phyloP scores from a whole-genome alignment of 2,113 vertebrate genomes.

The Lagopus leucura region DNA sequence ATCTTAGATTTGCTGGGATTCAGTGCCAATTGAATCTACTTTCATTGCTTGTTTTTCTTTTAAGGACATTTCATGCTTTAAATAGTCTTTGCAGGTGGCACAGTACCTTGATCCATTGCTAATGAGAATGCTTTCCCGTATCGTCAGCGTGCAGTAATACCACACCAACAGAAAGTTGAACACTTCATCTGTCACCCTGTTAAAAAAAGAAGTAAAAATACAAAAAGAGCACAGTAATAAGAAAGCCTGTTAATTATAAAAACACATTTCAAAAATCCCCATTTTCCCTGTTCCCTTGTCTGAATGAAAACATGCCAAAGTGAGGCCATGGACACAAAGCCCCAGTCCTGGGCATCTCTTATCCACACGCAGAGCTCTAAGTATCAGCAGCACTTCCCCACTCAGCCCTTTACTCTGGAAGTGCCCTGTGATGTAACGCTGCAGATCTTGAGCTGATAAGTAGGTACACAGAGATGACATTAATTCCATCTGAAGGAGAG shows the following conservation, averaged over 20 bases:
- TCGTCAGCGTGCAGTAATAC: constrained; percentile 98
- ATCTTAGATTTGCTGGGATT: neutral
- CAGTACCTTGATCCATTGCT: constrained; percentile 94
- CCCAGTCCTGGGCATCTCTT: neutral
- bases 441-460: constrained; percentile 10
- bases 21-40: neutral
- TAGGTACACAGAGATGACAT: constrained; percentile 3
- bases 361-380: neutral
- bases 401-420: neutral
- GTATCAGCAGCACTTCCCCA: rapidly evolving
- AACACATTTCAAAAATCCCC: rapidly evolving
- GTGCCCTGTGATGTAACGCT: neutral
- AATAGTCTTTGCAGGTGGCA: neutral
- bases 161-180: constrained; percentile 98
- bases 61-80: neutral
- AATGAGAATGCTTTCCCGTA: constrained; percentile 96
- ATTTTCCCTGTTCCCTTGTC: neutral
- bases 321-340: neutral
- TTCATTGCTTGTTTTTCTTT: neutral
- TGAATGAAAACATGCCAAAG: neutral
- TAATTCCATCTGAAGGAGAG: constrained; percentile 59
- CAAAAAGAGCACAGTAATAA: neutral
- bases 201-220: neutral
- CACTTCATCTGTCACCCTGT: constrained; percentile 95
- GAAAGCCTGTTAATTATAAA: neutral